Percentiles rank a stretch among this genome's conserved stretches.
Conservation (phyloP, 1,140 invertebrate genomes). For the Trypoxylus dichotomus region DNA sequence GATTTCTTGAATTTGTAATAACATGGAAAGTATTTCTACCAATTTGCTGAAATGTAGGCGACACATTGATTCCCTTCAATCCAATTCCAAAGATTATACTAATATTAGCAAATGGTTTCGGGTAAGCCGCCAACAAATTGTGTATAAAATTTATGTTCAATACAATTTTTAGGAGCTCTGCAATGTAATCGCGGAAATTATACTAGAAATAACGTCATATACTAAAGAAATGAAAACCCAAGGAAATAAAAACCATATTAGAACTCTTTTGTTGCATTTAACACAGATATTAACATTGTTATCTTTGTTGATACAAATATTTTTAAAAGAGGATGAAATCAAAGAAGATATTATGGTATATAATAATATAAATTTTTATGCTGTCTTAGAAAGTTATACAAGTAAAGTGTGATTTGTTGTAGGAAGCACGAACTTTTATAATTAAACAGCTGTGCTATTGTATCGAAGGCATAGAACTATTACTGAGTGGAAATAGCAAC, state of each 20-base stretch:
- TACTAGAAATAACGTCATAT: background rate
- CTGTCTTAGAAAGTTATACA: background rate
- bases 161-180: conserved; percentile 12
- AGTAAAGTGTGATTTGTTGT: background rate
- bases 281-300: conserved; percentile 6
- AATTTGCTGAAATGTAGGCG: background rate
- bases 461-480: background rate
- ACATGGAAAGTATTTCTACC: background rate
- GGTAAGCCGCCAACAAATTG: background rate
- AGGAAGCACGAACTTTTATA: conserved; percentile 25
- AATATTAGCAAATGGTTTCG: conserved; percentile 1
- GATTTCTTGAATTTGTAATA: background rate
- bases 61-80: background rate
- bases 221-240: background rate
- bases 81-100: background rate
- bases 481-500: background rate
- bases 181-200: background rate
- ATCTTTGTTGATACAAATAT: conserved; percentile 25
- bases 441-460: conserved; percentile 10
- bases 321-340: conserved; percentile 12
- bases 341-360: conserved; percentile 14
- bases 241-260: background rate
- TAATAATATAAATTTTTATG: background rate
- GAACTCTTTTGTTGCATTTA: conserved; percentile 13
- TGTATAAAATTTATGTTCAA: background rate